Base-by-base conservation (phyloP, 2,797 vertebrate species). In the Naso thynnoides region DNA sequence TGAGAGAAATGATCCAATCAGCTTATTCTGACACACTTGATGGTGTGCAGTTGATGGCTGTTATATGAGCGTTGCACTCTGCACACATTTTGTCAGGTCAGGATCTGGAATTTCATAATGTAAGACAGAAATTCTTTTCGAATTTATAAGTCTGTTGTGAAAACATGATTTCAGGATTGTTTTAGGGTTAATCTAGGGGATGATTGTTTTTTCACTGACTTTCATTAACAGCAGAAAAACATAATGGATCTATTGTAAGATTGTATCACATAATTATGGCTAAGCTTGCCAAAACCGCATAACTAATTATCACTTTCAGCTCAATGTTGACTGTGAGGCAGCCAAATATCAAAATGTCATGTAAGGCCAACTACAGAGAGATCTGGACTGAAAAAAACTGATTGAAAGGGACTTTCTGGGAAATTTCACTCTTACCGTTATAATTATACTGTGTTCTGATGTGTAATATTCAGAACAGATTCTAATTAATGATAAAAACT, bases 1-100 rank as follows among this genome's bases (percentile, higher is more conserved):
- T 66, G 78, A 89, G 87, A 90, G 69, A 58, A 70, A 89, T 89
- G 85, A 85, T 47, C 62, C 78, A 76, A 75, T 86, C 78, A 66
- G 59, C 27, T 73, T 31, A 42, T 78, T 80, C 69, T 85, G 82
- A 84, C 87, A 86, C 73, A 48, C 65, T 57, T 42, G 27, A 26
- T 62, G 59, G 61, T 47, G 9, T 65, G 47, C 60, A 70, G 59
- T 82, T 70, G 45, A 42, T 68, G 45, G 52, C 63, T 87, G 65
- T 82, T 73, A 19, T 61, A 39, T 58, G 53, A 74, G 45, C 1
- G 6, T 84, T 82, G n/a, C 42, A 62, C 42, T 64, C 36, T 39
- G 4, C 41, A 59, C 24, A 45, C 49, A 64, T 73, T 76, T 86
- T 47, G 58, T 78, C 48, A 63, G 54, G 44, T 26, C 33, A 49